Evolutionary conservation across 2,888 invertebrate genomes (phyloP), one percentile per base, ranked within the genome.

Genomic region (Drosophila vallismaia): DNA sequence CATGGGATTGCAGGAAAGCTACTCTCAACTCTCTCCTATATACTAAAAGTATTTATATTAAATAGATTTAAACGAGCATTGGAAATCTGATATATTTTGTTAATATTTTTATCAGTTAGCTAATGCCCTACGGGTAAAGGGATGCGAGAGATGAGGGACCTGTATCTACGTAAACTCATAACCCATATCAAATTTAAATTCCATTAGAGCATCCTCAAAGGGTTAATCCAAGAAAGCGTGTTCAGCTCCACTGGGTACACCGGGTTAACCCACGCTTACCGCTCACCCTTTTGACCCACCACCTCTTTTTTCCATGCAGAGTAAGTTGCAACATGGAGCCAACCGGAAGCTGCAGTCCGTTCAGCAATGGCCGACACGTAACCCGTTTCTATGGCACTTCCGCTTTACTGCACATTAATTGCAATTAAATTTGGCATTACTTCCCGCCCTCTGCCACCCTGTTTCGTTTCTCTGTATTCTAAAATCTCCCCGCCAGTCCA

Each of bases 361-460:
- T 28, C 51, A 33, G 71, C 70, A 70, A 49, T 71, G 50, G 71
- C 60, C 67, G 45, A 55, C 64, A 70, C 71, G 45, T 44, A 49
- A 52, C 71, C 14, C 46, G 70, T 59, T 68, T 67, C 71, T 68
- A 64, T 60, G 71, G 71, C 64, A 72, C 81, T 84, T 83, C 85
- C 83, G 83, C 81, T 78, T 71, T 74, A 82, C 69, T 83, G 82
- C 71, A 74, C 83, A 75, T 86, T 85, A 83, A 83, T 85, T 86
- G 87, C 82, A 83, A 81, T 83, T 83, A 81, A 81, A 86, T 86
- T 82, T 80, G 74, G 63, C 75, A 86, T 86, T 79, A 72, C 77
- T 55, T 57, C 53, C 64, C 51, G 50, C 58, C 19, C 38, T 12
- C 42, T 40, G 7, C 42, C 19, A 4, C 19, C 14, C 31, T 0